A percentile compares a stretch with the other conserved stretches of the same genome.
These are phyloP conservation scores for Channa maculata DNA, from an alignment of 2,113 vertebrate species.

Conservation along the genomic window DNA sequence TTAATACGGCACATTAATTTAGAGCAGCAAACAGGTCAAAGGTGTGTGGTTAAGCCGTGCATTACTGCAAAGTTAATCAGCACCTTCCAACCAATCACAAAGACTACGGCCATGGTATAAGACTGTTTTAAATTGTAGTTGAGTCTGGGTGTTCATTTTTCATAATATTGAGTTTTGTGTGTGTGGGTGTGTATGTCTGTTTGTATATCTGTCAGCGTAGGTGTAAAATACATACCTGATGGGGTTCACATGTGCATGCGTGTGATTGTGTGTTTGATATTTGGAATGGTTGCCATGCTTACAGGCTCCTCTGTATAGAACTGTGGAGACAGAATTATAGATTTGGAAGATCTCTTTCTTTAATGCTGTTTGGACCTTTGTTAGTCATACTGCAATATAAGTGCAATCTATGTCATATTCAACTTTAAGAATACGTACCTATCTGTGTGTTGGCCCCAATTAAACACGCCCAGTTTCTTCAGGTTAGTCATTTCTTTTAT, in stretches of 20 bases:
- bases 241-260: slow-evolving; percentile 3
- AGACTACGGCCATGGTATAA: background rate
- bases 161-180: slow-evolving; percentile 3
- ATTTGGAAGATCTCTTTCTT: slow-evolving; percentile 34
- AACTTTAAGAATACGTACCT: slow-evolving; percentile 16
- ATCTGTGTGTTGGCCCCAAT: background rate
- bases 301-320: slow-evolving; percentile 37
- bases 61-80: too few species aligned
- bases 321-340: slow-evolving; percentile 27
- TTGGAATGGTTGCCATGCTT: slow-evolving; percentile 52
- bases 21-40: too few species aligned
- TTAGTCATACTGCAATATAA: slow-evolving; percentile 11
- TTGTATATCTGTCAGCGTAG: slow-evolving; percentile 20
- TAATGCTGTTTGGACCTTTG: slow-evolving; percentile 24
- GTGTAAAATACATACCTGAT: slow-evolving; percentile 30
- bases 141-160: background rate
- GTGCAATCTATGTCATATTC: slow-evolving; percentile 8
- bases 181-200: slow-evolving; percentile 9
- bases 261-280: slow-evolving; percentile 23
- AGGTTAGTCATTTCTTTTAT: background rate
- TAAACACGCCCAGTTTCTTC: background rate
- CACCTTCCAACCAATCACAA: too few species aligned
- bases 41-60: too few species aligned
- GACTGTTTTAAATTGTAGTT: background rate
- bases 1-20: too few species aligned